phyloP scores from a whole-genome alignment of 2,888 invertebrate genomes.

The Apodemia duryi region DNA sequence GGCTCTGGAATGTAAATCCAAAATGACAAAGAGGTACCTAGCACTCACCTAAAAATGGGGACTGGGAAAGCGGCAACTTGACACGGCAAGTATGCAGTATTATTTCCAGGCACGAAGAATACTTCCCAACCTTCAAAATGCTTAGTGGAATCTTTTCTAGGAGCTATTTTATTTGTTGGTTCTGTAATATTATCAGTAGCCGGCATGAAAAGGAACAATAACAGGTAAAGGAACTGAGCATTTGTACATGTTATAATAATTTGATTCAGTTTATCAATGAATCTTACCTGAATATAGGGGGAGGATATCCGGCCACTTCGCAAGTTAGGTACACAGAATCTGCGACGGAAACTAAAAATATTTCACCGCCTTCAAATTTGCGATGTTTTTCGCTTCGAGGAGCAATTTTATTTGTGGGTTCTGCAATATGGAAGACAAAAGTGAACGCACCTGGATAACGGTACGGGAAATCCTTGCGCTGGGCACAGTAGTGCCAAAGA shows the following conservation, averaged over 20 bases:
- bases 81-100: constrained; percentile 81
- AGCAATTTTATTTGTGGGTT: constrained; percentile 84
- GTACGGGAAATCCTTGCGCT: constrained; percentile 80
- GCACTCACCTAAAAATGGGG: constrained; percentile 84
- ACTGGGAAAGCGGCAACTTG: constrained; percentile 84
- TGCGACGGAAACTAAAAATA: constrained; percentile 57
- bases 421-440: constrained; percentile 70
- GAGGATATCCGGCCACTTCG: constrained; percentile 76
- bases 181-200: constrained; percentile 44
- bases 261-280: constrained; percentile 10
- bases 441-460: constrained; percentile 81
- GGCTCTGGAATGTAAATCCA: constrained; percentile 80
- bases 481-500: constrained; percentile 71
- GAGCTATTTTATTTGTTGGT: constrained; percentile 82
- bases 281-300: constrained; percentile 71
- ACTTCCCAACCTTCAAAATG: constrained; percentile 83
- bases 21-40: constrained; percentile 45
- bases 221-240: neutral
- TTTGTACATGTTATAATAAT: neutral
- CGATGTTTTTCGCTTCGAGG: constrained; percentile 74
- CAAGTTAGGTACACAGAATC: constrained; percentile 70
- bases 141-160: constrained; percentile 77
- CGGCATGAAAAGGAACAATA: neutral
- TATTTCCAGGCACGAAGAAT: constrained; percentile 67
- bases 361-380: constrained; percentile 57